These are phyloP conservation scores for Philaethria dido DNA, from an alignment of 2,888 invertebrate genomes.

Conservation along the genomic window DNA sequence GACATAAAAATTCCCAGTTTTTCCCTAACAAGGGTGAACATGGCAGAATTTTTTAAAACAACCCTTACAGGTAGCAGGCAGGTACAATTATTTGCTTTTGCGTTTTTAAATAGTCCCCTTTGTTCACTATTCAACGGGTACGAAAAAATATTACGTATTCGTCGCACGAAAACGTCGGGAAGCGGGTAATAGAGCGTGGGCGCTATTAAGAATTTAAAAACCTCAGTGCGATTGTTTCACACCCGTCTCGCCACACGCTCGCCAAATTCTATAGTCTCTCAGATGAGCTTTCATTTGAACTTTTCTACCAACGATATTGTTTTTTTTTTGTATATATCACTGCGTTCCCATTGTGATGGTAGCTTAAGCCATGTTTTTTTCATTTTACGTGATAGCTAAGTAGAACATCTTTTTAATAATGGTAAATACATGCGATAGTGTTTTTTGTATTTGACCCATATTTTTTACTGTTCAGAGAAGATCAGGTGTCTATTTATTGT, in stretches of 20 bases:
- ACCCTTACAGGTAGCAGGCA: constrained; percentile 17
- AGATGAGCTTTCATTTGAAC: constrained; percentile 35
- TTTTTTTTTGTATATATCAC: constrained; percentile 18
- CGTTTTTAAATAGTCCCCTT: constrained; percentile 24
- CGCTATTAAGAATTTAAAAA: constrained; percentile 48
- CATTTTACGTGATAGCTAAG: not conserved
- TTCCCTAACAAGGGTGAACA: not conserved
- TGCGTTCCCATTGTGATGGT: not conserved
- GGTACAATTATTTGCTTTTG: constrained; percentile 29
- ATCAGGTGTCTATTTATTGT: no score
- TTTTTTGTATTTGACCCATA: not conserved
- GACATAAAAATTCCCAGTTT: not conserved
- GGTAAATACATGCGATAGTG: not conserved
- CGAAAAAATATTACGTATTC: constrained; percentile 43
- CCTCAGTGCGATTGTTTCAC: constrained; percentile 39
- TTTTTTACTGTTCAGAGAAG: no score
- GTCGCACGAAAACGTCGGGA: constrained; percentile 40
- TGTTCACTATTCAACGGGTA: constrained; percentile 30
- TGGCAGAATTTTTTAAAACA: not conserved
- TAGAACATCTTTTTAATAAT: not conserved
- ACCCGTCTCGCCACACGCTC: constrained; percentile 33
- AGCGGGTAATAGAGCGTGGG: constrained; percentile 42
- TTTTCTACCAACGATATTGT: constrained; percentile 30
- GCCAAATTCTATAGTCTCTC: constrained; percentile 28
- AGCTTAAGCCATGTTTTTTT: constrained; percentile 1